Conservation (phyloP, 2,797 vertebrate species). For the Chloroceryle inda region DNA sequence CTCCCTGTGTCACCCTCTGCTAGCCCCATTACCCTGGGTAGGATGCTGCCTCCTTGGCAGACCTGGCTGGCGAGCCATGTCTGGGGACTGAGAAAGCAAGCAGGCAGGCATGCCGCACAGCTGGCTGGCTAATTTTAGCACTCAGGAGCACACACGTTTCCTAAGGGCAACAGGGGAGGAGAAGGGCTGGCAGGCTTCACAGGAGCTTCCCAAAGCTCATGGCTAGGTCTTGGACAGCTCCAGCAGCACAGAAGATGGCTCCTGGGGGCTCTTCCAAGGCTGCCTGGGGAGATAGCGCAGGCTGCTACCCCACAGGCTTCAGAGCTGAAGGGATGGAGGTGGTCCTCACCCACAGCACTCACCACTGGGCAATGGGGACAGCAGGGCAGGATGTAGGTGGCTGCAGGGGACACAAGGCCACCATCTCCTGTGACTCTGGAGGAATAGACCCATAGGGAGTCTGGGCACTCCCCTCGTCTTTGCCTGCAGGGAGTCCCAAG, state of each 20-base stretch:
- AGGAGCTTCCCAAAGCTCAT: not conserved
- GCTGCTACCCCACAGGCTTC: not conserved
- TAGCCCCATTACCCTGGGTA: not conserved
- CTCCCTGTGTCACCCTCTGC: not conserved
- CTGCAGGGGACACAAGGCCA: not conserved
- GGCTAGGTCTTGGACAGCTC: not conserved
- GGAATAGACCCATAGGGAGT: not conserved
- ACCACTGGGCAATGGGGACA: not conserved
- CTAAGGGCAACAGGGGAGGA: not conserved
- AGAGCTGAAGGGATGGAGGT: not conserved
- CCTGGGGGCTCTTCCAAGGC: not conserved
- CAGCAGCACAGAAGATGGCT: not conserved
- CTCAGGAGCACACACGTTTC: not conserved
- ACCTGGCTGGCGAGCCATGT: not conserved
- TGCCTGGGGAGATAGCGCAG: not conserved
- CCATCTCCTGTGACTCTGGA: not conserved
- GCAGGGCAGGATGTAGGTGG: not conserved
- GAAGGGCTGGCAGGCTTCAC: not conserved
- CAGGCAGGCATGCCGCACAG: not conserved
- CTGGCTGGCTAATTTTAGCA: constrained; percentile 56
- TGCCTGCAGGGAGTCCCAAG: constrained; percentile 6
- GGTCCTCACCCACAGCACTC: not conserved
- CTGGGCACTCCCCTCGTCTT: not conserved
- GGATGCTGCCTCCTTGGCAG: not conserved
- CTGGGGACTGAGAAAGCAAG: constrained; percentile 8